Percentiles rank a stretch among this genome's conserved stretches.
Evolutionary conservation across 2,797 vertebrate genomes (phyloP).

Genomic region (Valencia hispanica): DNA sequence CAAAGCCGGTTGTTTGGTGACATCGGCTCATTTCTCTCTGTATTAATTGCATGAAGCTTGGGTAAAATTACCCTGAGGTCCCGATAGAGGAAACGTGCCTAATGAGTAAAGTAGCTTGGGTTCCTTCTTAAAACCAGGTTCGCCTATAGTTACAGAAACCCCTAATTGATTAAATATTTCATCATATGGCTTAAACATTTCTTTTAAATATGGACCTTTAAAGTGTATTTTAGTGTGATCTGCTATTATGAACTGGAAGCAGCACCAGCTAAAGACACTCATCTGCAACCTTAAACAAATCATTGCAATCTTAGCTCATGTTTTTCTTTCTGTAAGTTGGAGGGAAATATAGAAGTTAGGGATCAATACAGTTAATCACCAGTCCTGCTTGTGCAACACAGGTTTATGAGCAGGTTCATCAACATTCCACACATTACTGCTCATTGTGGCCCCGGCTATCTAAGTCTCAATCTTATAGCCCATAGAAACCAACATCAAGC

Average conservation of each 20-base stretch:
- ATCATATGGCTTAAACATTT: constrained; percentile 79
- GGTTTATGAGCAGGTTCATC: constrained; percentile 36
- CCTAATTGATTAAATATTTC: constrained; percentile 79
- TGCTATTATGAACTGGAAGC: constrained; percentile 62
- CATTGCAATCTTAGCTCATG: constrained; percentile 13
- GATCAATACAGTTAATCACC: constrained; percentile 18
- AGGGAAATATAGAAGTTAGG: constrained; percentile 4
- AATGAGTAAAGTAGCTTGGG: constrained; percentile 68
- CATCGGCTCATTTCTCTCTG: too few species aligned
- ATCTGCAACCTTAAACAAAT: constrained; percentile 60
- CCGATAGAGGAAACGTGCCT: too few species aligned
- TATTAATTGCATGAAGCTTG: too few species aligned
- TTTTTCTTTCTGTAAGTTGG: constrained; percentile 12
- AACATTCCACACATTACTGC: constrained; percentile 32
- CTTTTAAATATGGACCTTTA: constrained; percentile 70
- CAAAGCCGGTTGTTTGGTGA: too few species aligned
- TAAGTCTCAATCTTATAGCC: constrained; percentile 41
- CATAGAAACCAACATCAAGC: constrained; percentile 56
- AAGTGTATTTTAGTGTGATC: constrained; percentile 58
- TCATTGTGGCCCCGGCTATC: constrained; percentile 47
- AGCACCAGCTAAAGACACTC: constrained; percentile 70
- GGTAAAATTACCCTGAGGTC: too few species aligned
- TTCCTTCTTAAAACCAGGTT: constrained; percentile 65
- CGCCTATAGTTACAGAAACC: constrained; percentile 65
- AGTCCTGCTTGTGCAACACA: neutral